phyloP scores from a whole-genome alignment of 2,888 invertebrate genomes.

The Mesorhabditis spiculigera region DNA sequence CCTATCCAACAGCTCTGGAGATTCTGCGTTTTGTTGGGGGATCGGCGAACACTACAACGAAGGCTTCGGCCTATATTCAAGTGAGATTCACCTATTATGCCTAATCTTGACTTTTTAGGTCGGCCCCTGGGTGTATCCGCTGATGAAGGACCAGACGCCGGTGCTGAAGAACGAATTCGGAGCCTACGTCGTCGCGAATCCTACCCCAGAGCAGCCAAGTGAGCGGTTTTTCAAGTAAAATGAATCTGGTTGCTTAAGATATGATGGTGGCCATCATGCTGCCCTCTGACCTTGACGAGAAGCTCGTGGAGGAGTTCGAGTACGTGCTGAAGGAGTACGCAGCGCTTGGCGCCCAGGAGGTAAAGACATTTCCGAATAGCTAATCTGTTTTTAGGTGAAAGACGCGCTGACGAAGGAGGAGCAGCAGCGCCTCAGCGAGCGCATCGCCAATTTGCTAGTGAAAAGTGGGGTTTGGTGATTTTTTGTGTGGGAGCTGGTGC shows the following conservation, averaged over 20 bases:
- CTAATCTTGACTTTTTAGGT: conserved; percentile 32
- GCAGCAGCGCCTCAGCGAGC: conserved; percentile 57
- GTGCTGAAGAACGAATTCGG: conserved; percentile 72
- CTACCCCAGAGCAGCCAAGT: conserved; percentile 61
- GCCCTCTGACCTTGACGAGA: conserved; percentile 65
- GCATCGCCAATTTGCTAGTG: conserved; percentile 62
- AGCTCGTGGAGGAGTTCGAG: conserved; percentile 60
- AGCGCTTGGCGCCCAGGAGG: neutral
- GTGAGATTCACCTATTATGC: conserved; percentile 22
- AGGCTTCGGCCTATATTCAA: conserved; percentile 49
- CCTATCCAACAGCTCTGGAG: conserved; percentile 67
- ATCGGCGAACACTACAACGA: neutral
- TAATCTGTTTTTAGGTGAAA: conserved; percentile 36
- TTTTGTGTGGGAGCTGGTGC: conserved; percentile 68
- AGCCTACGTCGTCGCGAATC: conserved; percentile 75
- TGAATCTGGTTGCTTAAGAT: conserved; percentile 60
- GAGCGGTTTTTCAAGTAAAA: neutral
- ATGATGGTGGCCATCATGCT: conserved; percentile 71
- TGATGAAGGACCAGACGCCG: conserved; percentile 71
- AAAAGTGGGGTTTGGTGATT: conserved; percentile 54
- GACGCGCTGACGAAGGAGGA: conserved; percentile 40
- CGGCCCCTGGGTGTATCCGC: conserved; percentile 71
- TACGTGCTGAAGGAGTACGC: conserved; percentile 6
- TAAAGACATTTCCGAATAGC: conserved; percentile 11
- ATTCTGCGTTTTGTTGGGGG: conserved; percentile 61